Evolutionary conservation across 2,888 invertebrate species (phyloP), one percentile per base, ranked within the genome.

Genomic region (Phaedon cochleariae): DNA sequence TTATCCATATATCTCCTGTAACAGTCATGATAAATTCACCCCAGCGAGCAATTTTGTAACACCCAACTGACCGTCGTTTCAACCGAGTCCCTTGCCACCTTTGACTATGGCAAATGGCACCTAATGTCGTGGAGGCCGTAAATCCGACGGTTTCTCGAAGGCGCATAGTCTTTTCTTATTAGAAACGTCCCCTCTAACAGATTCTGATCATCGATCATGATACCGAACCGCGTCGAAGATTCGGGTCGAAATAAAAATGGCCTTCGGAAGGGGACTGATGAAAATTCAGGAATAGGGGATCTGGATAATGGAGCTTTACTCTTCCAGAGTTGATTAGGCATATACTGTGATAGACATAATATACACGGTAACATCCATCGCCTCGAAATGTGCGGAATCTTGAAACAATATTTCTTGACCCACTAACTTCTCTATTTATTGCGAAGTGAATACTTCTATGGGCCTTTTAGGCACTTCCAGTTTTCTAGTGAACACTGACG

Each of bases 1-100:
- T 75, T 74, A 73, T 78, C 77, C 77, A 78, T 79, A 75, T 77
- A 73, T 64, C 58, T 64, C 64, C 51, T 20, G 29, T 22, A 37
- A 22, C 54, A 46, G 59, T 48, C 10, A 52, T 54, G 64, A 53
- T 59, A 64, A 58, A 64, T 58, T 59, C 53, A 41, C 54, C 51
- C 59, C 54, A 64, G 67, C 59, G 67, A 65, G 62, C 67, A 65
- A 68, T 68, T 67, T 59, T 64, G 48, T 49, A 68, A 70, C 68
- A 63, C 58, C 57, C 55, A 67, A 48, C 61, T 64, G 65, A 66
- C 64, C 69, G 62, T 62, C 59, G 61, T 54, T 60, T 64, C 65
- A 53, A 62, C 60, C 65, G 29, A 58, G 53, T 53, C 67, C 72
- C 55, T 58, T 61, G 68, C 65, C 68, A 68, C 64, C 69, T 68